These are phyloP conservation scores for Dermochelys coriacea DNA, from an alignment of 2,797 vertebrate genomes.

Conservation along the genomic window DNA sequence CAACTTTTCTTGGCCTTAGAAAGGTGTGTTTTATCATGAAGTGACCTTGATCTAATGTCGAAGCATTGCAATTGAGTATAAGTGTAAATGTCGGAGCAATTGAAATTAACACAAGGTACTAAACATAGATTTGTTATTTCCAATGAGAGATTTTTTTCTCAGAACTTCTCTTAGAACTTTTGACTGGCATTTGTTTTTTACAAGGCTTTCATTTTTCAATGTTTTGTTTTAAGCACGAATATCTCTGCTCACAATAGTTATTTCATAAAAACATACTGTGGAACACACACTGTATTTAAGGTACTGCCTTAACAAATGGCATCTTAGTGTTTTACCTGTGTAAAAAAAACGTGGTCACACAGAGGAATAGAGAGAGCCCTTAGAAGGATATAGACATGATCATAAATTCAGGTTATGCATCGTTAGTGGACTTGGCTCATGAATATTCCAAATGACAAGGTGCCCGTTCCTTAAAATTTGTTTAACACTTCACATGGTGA, in stretches of 20 bases:
- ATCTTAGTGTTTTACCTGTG: neutral
- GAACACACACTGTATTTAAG: neutral
- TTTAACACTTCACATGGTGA: neutral
- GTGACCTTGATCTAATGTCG: neutral
- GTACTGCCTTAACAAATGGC: neutral
- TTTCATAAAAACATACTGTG: neutral
- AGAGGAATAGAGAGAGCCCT: neutral
- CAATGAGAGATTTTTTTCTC: neutral
- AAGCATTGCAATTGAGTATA: neutral
- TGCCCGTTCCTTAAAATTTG: neutral
- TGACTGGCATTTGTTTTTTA: conserved; percentile 16
- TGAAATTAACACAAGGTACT: neutral
- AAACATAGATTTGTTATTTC: neutral
- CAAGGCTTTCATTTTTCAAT: neutral
- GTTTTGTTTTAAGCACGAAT: conserved; percentile 29
- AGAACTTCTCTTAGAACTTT: conserved; percentile 21
- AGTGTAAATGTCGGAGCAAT: neutral
- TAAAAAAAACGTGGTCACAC: neutral
- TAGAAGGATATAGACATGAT: neutral
- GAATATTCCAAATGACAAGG: neutral
- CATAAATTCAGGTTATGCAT: neutral
- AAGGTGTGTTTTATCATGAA: neutral
- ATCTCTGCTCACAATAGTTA: neutral
- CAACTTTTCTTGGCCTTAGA: neutral
- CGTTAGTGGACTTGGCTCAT: neutral